These are phyloP conservation scores for Venustaconcha ellipsiformis DNA, from an alignment of 1,140 invertebrate genomes.

Conservation along the genomic window DNA sequence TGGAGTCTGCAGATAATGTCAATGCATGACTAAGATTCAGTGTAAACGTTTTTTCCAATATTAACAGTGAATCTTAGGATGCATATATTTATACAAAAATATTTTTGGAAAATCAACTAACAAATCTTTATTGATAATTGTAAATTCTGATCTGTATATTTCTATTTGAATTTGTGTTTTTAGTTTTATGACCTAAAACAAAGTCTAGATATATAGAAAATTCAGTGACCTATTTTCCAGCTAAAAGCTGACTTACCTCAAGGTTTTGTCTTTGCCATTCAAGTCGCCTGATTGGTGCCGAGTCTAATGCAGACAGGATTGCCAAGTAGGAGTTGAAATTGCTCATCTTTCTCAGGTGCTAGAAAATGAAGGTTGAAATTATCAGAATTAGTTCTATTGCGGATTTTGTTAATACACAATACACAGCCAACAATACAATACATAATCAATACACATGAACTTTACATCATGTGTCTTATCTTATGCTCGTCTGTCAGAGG, in stretches of 20 bases:
- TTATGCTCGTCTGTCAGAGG: background rate
- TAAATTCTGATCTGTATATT: too few relatives aligned
- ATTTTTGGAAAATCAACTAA: background rate
- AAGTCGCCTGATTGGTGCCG: slow-evolving; percentile 91
- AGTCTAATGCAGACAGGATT: slow-evolving; percentile 95
- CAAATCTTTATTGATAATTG: too few relatives aligned
- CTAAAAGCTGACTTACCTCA: slow-evolving; percentile 72
- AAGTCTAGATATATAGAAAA: too few relatives aligned
- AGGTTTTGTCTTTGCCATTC: slow-evolving; percentile 94
- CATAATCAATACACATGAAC: background rate
- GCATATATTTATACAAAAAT: background rate
- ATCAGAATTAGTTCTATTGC: background rate
- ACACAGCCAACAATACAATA: too few relatives aligned
- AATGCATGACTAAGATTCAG: too few relatives aligned
- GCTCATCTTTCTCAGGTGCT: slow-evolving; percentile 89
- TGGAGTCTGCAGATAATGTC: too few relatives aligned
- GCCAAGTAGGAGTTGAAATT: slow-evolving; percentile 99
- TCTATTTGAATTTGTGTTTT: too few relatives aligned
- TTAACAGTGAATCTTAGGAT: background rate
- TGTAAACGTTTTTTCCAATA: too few relatives aligned
- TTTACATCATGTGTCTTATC: background rate
- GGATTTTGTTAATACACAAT: background rate
- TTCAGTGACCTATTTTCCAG: background rate
- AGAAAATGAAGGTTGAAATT: slow-evolving; percentile 22
- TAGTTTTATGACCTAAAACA: too few relatives aligned